Base-by-base conservation (phyloP, 2,888 invertebrate species). In the Palloptera scutellata region DNA sequence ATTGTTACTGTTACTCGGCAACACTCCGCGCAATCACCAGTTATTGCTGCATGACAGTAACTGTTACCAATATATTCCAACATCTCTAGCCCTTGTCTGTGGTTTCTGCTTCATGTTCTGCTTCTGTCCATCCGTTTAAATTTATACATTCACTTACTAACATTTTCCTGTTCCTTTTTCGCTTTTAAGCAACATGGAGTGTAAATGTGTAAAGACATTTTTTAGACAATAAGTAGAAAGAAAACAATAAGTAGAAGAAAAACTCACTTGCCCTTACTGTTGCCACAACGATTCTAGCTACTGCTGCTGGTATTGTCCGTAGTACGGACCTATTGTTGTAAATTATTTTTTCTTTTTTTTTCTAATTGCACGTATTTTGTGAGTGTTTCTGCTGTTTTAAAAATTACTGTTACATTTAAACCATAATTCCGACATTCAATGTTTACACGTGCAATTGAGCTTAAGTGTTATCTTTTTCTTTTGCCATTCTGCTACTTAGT, bases 401-500 rank as follows among this genome's bases (percentile, higher is more conserved):
- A 45, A 15, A 15, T 48, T 48, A 15, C 15, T 48, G 11, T 11
- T 48, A 15, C 12, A 13, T n/a, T 13, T 12, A 10, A 45, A 15
- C 15, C 48, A 48, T 48, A 48, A 5, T 48, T 48, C 11, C 40
- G 60, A 70, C 73, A 72, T 71, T 48, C n/a, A 41, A 43, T 59
- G 58, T 59, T 59, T 43, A 15, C 20, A 20, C 20, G 19, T 59
- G 20, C 58, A 59, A 59, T 59, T 59, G 43, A 43, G 43, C 58
- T n/a, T n/a, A n/a, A n/a, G 43, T 43, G 10, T 43, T 17, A 20
- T 15, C 42, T 30, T 43, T 43, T 41, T 17, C 6, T n/a, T 40
- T 17, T 72, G 67, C 64, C 67, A 70, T 70, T 70, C 67, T 64
- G 67, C 41, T 63, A 6, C 6, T 30, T 30, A 4, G 6, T 30